Evolutionary conservation across 1,140 invertebrate species (phyloP).

Genomic region (Aplysia californica): DNA sequence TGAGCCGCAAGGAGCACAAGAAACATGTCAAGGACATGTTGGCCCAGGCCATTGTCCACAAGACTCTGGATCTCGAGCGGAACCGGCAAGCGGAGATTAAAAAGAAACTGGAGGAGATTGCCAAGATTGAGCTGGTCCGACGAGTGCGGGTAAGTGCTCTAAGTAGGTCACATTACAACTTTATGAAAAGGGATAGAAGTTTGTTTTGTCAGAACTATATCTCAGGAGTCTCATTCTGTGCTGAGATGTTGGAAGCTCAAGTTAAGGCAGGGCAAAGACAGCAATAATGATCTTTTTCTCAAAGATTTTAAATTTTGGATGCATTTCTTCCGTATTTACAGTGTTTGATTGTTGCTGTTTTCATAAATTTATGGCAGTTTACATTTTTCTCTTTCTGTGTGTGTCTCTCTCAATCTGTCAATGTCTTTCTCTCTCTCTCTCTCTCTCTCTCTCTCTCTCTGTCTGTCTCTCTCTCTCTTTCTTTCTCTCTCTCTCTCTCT

Average conservation of each 20-base stretch:
- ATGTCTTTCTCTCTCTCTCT: background rate
- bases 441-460: background rate
- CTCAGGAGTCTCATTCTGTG: no score
- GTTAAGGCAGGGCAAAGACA: no score
- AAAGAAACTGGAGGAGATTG: slow-evolving; percentile 64
- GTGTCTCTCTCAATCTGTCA: background rate
- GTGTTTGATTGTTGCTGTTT: no score
- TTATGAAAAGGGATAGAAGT: no score
- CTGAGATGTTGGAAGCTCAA: no score
- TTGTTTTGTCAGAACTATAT: no score
- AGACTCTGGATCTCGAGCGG: slow-evolving; percentile 65
- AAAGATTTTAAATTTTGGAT: no score
- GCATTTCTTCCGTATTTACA: no score
- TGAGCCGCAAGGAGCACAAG: slow-evolving; percentile 63
- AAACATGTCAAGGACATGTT: slow-evolving; percentile 64
- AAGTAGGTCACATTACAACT: no score
- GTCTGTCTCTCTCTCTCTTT: background rate
- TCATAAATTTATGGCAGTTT: no score
- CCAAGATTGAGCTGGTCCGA: slow-evolving; percentile 65
- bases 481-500: background rate
- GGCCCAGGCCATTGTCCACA: slow-evolving; percentile 66
- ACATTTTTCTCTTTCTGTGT: background rate
- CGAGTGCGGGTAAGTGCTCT: slow-evolving; percentile 58
- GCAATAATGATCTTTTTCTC: no score
- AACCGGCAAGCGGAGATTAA: slow-evolving; percentile 61